These are phyloP conservation scores for Falcaria lacertinaria DNA, from an alignment of 2,888 invertebrate genomes.

Conservation along the genomic window DNA sequence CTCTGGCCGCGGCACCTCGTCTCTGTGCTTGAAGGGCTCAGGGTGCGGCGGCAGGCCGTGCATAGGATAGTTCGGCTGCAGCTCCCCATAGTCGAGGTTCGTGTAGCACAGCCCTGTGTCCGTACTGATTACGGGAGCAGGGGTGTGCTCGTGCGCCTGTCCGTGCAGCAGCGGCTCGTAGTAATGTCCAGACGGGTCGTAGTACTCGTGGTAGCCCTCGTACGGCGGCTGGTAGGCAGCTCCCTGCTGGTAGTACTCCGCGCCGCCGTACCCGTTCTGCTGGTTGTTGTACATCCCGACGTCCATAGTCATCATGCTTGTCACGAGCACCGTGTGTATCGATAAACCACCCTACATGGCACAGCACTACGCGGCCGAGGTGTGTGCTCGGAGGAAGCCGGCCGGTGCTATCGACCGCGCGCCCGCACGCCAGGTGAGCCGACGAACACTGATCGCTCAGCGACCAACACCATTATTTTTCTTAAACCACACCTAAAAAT, in stretches of 20 bases:
- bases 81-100: conserved; percentile 87
- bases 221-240: conserved; percentile 63
- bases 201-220: conserved; percentile 71
- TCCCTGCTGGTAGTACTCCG: conserved; percentile 76
- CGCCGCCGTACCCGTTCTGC: conserved; percentile 77
- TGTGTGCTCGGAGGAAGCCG: conserved; percentile 17
- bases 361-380: conserved; percentile 55
- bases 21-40: conserved; percentile 70
- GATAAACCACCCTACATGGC: conserved; percentile 57
- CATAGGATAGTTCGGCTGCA: conserved; percentile 72
- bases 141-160: conserved; percentile 66
- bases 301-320: conserved; percentile 89
- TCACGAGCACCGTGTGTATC: conserved; percentile 58
- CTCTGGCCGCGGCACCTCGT: conserved; percentile 79
- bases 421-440: conserved; percentile 62
- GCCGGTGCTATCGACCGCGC: conserved; percentile 53
- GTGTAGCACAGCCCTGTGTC: conserved; percentile 94
- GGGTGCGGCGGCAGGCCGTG: conserved; percentile 78
- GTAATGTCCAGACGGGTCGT: conserved; percentile 71
- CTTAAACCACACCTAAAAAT: conserved; percentile 60
- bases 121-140: conserved; percentile 87
- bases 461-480: conserved; percentile 47
- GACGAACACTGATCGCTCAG: conserved; percentile 60
- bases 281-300: conserved; percentile 88
- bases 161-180: conserved; percentile 72